Conservation (phyloP, 2,797 vertebrate species). For the Morus bassanus region DNA sequence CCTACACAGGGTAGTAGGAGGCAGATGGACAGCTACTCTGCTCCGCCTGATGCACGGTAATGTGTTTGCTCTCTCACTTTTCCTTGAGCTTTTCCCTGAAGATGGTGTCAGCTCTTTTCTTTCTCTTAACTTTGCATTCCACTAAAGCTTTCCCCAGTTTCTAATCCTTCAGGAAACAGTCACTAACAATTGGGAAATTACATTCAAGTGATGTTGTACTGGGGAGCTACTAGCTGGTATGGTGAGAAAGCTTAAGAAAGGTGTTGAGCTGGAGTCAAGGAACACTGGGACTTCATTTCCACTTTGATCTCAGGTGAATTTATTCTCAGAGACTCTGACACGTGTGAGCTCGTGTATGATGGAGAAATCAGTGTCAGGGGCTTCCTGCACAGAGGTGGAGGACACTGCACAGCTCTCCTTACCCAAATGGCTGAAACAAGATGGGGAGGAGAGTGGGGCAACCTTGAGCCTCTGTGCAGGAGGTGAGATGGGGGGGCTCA, state of each 20-base stretch:
- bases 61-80: neutral
- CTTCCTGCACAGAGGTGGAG: neutral
- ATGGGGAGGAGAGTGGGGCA: neutral
- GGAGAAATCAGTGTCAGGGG: neutral
- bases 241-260: neutral
- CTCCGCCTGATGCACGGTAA: neutral
- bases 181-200: neutral
- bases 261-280: neutral
- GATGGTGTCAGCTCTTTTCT: neutral
- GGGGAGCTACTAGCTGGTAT: neutral
- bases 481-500: neutral
- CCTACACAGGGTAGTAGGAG: neutral
- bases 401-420: neutral
- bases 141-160: neutral
- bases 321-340: neutral
- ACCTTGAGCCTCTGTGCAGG: neutral
- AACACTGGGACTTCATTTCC: neutral
- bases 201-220: neutral
- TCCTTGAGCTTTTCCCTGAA: neutral
- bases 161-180: neutral
- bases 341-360: accelerated
- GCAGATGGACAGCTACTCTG: neutral
- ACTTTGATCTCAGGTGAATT: neutral
- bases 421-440: neutral
- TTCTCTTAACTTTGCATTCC: neutral